Base-by-base conservation (phyloP, 1,140 invertebrate species). In the Zaprionus vittiger region DNA sequence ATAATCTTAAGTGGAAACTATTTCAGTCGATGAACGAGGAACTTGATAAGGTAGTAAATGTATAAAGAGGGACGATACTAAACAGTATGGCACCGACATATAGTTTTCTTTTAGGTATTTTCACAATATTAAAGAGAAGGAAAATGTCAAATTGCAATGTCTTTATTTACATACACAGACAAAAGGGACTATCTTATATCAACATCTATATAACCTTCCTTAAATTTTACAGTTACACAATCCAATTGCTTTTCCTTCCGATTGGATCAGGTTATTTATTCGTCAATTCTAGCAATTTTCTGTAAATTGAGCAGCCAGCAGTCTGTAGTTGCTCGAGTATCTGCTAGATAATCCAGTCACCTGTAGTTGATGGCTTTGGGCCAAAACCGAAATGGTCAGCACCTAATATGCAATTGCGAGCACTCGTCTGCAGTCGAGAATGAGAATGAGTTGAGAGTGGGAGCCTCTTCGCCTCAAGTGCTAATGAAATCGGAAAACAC, bases 401-500 rank as follows among this genome's bases (percentile, higher is more conserved):
- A 54, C 37, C 20, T 31, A 59, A 73, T 73, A 55, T 59, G n/a
- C 71, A 22, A 66, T 34, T 52, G 22, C 15, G 12, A 6, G 2
- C 26, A 20, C n/a, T 17, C 20, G n/a, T 56, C 14, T 12, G 49
- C 15, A 20, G n/a, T 17, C 28, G n/a, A 62, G 20, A n/a, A 37
- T 12, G 1, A 47, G 34, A 7, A 66, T 17, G 22, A 44, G 47
- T 24, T 7, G 47, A n/a, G n/a, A 47, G 41, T 47, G n/a, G 15
- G 7, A 4, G 57, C 34, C 60, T 52, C 5, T 12, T 34, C 15
- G 28, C 31, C 28, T 47, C 59, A 65, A 37, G 60, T 59, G 61
- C 37, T 69, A 69, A 69, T 74, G 71, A 64, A 69, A 54, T 44
- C 24, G 55, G 54, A 78, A 54, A 77, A 54, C 64, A 73, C 38